Conservation (phyloP, 2,888 invertebrate species). For the Eupithecia inturbata region DNA sequence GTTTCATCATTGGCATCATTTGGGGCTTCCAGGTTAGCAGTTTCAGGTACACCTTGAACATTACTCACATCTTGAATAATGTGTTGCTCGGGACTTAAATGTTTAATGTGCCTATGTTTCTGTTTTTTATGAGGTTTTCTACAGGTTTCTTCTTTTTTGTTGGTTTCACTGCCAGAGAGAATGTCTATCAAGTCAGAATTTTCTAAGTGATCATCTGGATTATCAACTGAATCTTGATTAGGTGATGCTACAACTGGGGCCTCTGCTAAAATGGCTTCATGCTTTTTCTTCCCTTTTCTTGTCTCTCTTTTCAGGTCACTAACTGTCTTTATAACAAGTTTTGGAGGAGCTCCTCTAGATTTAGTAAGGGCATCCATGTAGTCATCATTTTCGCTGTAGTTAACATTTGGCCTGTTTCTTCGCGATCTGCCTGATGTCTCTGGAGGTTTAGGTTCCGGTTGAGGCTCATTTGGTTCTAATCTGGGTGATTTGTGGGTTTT, state of each 20-base stretch:
- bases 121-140: constrained; percentile 69
- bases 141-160: constrained; percentile 60
- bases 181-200: constrained; percentile 71
- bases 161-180: constrained; percentile 63
- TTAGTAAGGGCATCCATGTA: constrained; percentile 76
- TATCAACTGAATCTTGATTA: constrained; percentile 48
- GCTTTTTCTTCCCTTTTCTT: constrained; percentile 71
- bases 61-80: constrained; percentile 45
- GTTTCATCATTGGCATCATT: constrained; percentile 47
- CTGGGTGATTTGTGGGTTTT: constrained; percentile 61
- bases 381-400: constrained; percentile 85
- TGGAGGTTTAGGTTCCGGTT: constrained; percentile 76
- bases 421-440: constrained; percentile 74
- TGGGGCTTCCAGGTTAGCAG: constrained; percentile 25
- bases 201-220: constrained; percentile 60
- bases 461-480: constrained; percentile 69
- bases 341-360: constrained; percentile 56
- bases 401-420: constrained; percentile 78
- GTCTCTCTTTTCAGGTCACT: constrained; percentile 75
- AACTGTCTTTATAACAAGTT: constrained; percentile 70
- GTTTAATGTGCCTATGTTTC: constrained; percentile 64
- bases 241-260: constrained; percentile 46
- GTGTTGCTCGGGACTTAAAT: constrained; percentile 63
- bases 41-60: constrained; percentile 46
- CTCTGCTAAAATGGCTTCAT: constrained; percentile 57